Evolutionary conservation across 23 tunicate species (phyloP).

Genomic region (Trididemnum nubilum): DNA sequence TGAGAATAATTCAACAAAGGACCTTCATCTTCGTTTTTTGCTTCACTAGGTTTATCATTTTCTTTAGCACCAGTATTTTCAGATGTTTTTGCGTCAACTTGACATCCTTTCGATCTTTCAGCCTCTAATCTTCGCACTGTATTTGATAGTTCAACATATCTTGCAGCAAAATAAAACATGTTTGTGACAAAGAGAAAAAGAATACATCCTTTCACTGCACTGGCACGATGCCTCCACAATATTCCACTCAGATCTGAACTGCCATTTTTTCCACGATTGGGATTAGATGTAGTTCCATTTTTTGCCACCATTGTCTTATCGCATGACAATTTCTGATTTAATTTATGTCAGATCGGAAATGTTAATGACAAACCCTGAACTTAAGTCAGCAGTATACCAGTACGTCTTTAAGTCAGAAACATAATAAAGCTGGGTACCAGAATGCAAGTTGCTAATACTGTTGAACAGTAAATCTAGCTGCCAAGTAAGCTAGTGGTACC

Average conservation of each 20-base stretch:
- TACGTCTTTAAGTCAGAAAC: too few species aligned
- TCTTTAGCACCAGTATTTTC: background rate
- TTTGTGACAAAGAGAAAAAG: slow-evolving; percentile 47
- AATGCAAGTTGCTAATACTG: too few species aligned
- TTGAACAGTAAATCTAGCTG: too few species aligned
- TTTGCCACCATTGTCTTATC: background rate
- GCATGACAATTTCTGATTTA: background rate
- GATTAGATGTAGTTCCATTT: slow-evolving; percentile 3
- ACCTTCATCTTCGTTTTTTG: slow-evolving; percentile 19
- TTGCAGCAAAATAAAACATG: slow-evolving; percentile 61
- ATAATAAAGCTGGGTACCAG: too few species aligned
- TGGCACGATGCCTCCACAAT: slow-evolving; percentile 45
- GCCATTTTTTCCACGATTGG: background rate
- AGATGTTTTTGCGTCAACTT: background rate
- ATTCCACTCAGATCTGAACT: background rate
- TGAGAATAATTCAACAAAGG: slow-evolving; percentile 48
- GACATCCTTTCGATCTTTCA: slow-evolving; percentile 1
- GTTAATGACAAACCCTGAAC: too few species aligned
- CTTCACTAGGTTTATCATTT: background rate
- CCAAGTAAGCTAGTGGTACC: too few species aligned
- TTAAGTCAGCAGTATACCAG: too few species aligned
- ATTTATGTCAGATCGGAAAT: too few species aligned
- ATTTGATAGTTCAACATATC: slow-evolving; percentile 64
- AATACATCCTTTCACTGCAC: slow-evolving; percentile 43
- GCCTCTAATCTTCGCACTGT: slow-evolving; percentile 69